Evolutionary conservation across 2,888 invertebrate species (phyloP).

Genomic region (Plagiodera versicolora): DNA sequence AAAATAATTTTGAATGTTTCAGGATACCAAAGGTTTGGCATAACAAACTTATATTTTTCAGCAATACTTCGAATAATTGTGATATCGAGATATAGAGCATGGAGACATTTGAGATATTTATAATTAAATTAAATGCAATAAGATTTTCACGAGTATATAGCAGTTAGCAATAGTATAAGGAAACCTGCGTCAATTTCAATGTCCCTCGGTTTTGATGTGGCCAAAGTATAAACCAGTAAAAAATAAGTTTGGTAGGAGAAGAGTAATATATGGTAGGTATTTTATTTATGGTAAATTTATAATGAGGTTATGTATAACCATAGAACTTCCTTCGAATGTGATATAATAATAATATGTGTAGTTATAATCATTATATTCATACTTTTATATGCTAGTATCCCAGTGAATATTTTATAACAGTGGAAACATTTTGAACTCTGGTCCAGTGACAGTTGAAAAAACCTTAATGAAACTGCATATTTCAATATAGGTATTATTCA

Average conservation of each 20-base stretch:
- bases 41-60: background rate
- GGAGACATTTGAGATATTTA: too few relatives aligned
- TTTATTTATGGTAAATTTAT: background rate
- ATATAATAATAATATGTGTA: slow-evolving; percentile 26
- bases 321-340: slow-evolving; percentile 35
- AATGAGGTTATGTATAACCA: slow-evolving; percentile 16
- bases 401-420: slow-evolving; percentile 19
- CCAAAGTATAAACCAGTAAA: background rate
- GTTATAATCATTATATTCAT: slow-evolving; percentile 20
- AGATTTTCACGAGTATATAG: too few relatives aligned
- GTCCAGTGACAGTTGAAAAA: background rate
- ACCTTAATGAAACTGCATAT: background rate
- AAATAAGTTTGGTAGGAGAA: background rate
- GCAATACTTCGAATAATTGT: background rate
- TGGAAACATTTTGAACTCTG: slow-evolving; percentile 2
- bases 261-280: too few relatives aligned
- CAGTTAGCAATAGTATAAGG: too few relatives aligned
- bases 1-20: background rate
- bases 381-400: slow-evolving; percentile 18
- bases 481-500: too few relatives aligned
- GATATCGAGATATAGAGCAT: too few relatives aligned
- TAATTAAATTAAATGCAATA: too few relatives aligned
- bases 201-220: background rate
- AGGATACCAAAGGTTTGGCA: background rate
- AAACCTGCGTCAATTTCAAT: too few relatives aligned